Base-by-base conservation (phyloP, 2,113 vertebrate species). In the Alligator sinensis region DNA sequence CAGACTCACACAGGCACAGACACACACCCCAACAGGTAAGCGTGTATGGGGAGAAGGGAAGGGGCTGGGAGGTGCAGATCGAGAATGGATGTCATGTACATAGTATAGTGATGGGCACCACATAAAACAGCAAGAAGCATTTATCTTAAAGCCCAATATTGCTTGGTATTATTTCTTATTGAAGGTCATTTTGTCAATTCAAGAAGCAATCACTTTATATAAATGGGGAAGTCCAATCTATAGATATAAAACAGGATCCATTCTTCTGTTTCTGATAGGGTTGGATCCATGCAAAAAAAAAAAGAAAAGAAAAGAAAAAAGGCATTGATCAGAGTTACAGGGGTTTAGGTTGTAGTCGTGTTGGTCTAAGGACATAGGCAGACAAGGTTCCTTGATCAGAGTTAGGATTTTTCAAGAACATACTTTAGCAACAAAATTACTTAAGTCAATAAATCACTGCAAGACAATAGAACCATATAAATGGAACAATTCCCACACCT, bases 251-350 rank as follows among this genome's bases (percentile, higher is more conserved):
- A 82, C 19, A 78, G 83, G 47, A 38, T 54, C 11, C 9, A 1
- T 19, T 61, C 34, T 74, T 30, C 14, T 74, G 11, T 18, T n/a
- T 19, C 0, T 1, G 2, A 59, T 1, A 22, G 22, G 2, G 1
- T 14, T 81, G 5, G 9, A 47, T 16, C 3, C 54, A n/a, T 74
- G 59, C 64, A 38, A 80, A 91, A 82, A 15, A 13, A 38, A 47
- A 47, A 47, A 34, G 34, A 34, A 47, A 47, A 9, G 47, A 47
- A 47, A 47, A 47, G 47, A 47, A 47, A 47, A 47, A 47, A 47
- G 47, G 47, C 47, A 47, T 47, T 47, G 9, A 47, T 9, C 47
- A 47, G 22, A 38, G 6, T 4, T 5, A 64, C n/a, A n/a, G n/a
- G n/a, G n/a, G n/a, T n/a, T n/a, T n/a, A n/a, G n/a, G n/a, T n/a